Conservation (phyloP, 2,113 vertebrate genomes). For the Thalassoma bifasciatum region DNA sequence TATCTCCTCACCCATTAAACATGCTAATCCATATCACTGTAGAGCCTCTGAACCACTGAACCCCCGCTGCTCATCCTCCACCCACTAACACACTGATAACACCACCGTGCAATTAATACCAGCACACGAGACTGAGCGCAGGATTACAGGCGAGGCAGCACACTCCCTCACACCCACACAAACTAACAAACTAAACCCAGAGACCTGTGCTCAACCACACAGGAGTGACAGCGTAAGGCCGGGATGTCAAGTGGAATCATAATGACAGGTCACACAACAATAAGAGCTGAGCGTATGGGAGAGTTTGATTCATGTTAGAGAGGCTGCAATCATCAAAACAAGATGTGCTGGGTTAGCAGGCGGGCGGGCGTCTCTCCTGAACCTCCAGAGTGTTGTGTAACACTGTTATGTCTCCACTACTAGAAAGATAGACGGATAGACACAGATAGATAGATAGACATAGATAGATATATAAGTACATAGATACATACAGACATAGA, state of each 20-base stretch:
- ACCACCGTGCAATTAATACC: slow-evolving; percentile 44
- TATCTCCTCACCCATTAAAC: neutral
- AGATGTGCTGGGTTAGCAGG: no score
- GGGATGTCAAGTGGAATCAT: slow-evolving; percentile 7
- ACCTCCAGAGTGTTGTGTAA: slow-evolving; percentile 38
- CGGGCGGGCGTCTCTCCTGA: slow-evolving; percentile 13
- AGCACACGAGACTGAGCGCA: slow-evolving; percentile 11
- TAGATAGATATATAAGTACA: neutral
- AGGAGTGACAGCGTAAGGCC: neutral
- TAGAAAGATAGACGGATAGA: neutral
- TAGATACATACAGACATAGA: no score
- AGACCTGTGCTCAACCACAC: neutral
- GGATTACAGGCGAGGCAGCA: slow-evolving; percentile 31
- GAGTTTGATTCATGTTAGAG: slow-evolving; percentile 2
- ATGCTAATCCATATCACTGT: neutral
- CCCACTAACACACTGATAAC: slow-evolving; percentile 41
- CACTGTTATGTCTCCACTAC: slow-evolving; percentile 20
- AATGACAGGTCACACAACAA: slow-evolving; percentile 5
- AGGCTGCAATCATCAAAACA: slow-evolving; percentile 5
- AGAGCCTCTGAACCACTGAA: slow-evolving; percentile 5
- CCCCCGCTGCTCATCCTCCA: slow-evolving; percentile 11
- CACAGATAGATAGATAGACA: neutral
- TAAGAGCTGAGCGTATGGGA: neutral
- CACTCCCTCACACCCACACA: slow-evolving; percentile 35
- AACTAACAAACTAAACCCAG: slow-evolving; percentile 4